A percentile compares a stretch with the other conserved stretches of the same genome.
Conservation (phyloP, 2,797 vertebrate genomes). For the Serranus cabrilla region DNA sequence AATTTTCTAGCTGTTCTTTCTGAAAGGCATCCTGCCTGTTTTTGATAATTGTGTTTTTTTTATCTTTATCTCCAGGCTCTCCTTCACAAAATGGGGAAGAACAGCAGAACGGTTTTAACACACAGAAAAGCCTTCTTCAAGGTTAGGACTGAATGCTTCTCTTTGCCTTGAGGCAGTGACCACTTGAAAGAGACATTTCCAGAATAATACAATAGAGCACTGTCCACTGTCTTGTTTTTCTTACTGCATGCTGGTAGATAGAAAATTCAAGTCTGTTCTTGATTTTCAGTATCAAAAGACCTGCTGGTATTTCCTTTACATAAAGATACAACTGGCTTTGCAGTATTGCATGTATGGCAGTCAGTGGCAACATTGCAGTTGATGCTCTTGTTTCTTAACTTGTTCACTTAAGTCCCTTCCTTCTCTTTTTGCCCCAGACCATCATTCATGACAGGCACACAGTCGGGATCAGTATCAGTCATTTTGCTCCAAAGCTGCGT, state of each 20-base stretch:
- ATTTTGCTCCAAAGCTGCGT: slow-evolving; percentile 55
- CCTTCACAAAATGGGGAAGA: slow-evolving; percentile 80
- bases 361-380: slow-evolving; percentile 52
- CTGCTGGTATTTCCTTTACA: slow-evolving; percentile 34
- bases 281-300: slow-evolving; percentile 42
- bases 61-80: slow-evolving; percentile 72
- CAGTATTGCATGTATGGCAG: slow-evolving; percentile 56
- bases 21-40: neutral
- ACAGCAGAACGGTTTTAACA: slow-evolving; percentile 81
- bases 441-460: slow-evolving; percentile 71
- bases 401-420: slow-evolving; percentile 64
- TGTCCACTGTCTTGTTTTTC: slow-evolving; percentile 50
- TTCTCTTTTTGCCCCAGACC: slow-evolving; percentile 75
- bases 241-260: slow-evolving; percentile 72
- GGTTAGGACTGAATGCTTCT: slow-evolving; percentile 78
- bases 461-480: slow-evolving; percentile 64
- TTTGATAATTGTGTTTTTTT: slow-evolving; percentile 6
- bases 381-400: slow-evolving; percentile 46
- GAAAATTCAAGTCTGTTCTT: slow-evolving; percentile 47
- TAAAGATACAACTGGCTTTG: slow-evolving; percentile 40
- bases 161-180: slow-evolving; percentile 55
- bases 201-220: slow-evolving; percentile 41
- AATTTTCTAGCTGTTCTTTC: neutral
- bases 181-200: slow-evolving; percentile 58
- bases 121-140: slow-evolving; percentile 86